Evolutionary conservation across 2,797 vertebrate species (phyloP).

Genomic region (Falco concolor): DNA sequence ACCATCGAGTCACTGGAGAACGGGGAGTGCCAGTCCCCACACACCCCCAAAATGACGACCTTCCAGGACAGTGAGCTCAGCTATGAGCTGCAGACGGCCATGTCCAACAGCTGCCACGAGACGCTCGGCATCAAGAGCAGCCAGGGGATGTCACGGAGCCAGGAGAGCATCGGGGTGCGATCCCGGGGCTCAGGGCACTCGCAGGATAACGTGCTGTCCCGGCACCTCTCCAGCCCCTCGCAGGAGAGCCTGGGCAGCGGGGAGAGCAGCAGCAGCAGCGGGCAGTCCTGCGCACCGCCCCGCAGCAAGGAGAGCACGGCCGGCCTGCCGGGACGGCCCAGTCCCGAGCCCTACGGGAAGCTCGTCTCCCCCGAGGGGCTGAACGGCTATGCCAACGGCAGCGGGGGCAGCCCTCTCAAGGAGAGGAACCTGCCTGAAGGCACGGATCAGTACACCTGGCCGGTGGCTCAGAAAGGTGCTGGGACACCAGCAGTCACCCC

Average conservation of each 20-base stretch:
- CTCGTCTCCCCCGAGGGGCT: neutral
- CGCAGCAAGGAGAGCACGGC: neutral
- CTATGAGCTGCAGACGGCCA: conserved; percentile 88
- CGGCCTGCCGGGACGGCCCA: neutral
- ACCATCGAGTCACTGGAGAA: conserved; percentile 79
- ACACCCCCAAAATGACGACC: conserved; percentile 81
- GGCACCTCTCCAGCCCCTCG: conserved; percentile 62
- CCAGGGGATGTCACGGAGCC: conserved; percentile 77
- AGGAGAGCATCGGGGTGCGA: conserved; percentile 87
- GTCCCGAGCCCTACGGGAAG: neutral
- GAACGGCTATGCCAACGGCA: neutral
- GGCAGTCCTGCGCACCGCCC: neutral
- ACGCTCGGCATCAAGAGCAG: conserved; percentile 73
- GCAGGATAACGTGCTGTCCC: conserved; percentile 76
- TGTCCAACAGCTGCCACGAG: conserved; percentile 82
- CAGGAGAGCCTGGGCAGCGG: conserved; percentile 76
- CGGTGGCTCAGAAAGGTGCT: neutral
- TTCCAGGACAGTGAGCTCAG: conserved; percentile 95
- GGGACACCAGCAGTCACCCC: neutral
- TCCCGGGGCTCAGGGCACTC: conserved; percentile 88
- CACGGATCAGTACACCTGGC: conserved; percentile 71
- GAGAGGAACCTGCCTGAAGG: conserved; percentile 90
- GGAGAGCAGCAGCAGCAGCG: conserved; percentile 64
- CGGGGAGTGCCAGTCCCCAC: conserved; percentile 68
- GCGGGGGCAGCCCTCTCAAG: conserved; percentile 59